Base-by-base conservation (phyloP, 2,888 invertebrate species). In the Cybosia mesomella region DNA sequence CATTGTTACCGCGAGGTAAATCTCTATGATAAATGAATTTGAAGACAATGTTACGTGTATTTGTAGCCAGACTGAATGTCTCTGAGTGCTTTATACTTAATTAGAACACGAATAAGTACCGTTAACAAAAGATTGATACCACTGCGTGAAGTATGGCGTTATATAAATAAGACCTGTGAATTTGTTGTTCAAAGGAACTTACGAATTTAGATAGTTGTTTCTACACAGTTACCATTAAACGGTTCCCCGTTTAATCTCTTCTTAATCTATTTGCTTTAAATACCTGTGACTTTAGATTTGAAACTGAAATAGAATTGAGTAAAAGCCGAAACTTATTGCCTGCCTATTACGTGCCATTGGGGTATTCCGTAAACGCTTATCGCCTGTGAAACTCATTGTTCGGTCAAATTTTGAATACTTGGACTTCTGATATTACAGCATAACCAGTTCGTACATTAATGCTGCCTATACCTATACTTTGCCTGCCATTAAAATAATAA, bases 101-200 rank as follows among this genome's bases (percentile, higher is more conserved):
- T 72, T 64, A 28, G 39, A 13, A 34, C 15, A 61, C 18, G 24
- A 58, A 80, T 70, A 68, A 67, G 58, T 75, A 3, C 32, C 43
- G 58, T 54, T 75, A 71, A 73, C 67, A 58, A 1, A 39, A 67
- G 69, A 73, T 72, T 72, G 64, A 70, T 64, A 73, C 55, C 59
- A 64, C 58, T 55, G 70, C 64, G 70, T 69, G 63, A 75, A 80
- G 65, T 75, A 80, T 78, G 28, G 68, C 70, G 63, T 68, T 60
- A 49, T n/a, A 49, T 49, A 68, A 67, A 71, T 73, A 61, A 71
- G 55, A 58, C 57, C 59, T 36, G 53, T 58, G 62, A 69, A 24
- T 60, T 70, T 72, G 70, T 70, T 67, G 73, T 75, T 49, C 39
- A 34, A 22, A 36, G 32, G 62, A 69, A 24, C 34, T 70, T 73